Evolutionary conservation across 2,888 invertebrate species (phyloP).

Genomic region (Cephonodes hylas): DNA sequence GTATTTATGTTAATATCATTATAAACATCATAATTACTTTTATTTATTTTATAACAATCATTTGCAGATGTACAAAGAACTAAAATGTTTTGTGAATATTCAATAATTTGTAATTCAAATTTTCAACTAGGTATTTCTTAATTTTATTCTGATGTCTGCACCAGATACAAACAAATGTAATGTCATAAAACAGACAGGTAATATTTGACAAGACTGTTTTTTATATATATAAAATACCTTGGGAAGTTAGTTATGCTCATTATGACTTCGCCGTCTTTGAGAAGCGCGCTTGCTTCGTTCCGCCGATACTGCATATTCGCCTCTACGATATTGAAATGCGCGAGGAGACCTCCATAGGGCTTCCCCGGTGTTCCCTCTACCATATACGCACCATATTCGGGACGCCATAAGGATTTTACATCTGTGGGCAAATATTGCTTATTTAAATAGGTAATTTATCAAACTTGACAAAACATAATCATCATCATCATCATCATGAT

Average conservation of each 20-base stretch:
- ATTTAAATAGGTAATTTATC: neutral
- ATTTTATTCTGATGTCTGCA: too few relatives aligned
- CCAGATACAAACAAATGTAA: neutral
- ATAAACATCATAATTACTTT: neutral
- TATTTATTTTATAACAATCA: too few relatives aligned
- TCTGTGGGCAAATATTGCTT: constrained; percentile 58
- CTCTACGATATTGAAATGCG: constrained; percentile 99
- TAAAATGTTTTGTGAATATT: too few relatives aligned
- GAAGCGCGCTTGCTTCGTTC: constrained; percentile 89
- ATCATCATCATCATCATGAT: too few relatives aligned
- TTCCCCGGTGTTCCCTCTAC: constrained; percentile 98
- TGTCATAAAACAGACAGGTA: too few relatives aligned
- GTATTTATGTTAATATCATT: neutral
- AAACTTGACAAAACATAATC: neutral
- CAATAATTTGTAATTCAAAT: too few relatives aligned
- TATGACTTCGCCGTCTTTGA: constrained; percentile 90
- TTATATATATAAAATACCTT: constrained; percentile 84
- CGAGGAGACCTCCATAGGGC: constrained; percentile 95
- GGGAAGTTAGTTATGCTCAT: constrained; percentile 97
- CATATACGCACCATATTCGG: constrained; percentile 99
- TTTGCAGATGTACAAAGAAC: too few relatives aligned
- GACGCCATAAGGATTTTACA: constrained; percentile 96
- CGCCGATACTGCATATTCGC: constrained; percentile 97
- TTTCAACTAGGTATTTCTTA: too few relatives aligned
- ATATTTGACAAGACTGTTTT: too few relatives aligned